Percentiles rank a stretch among this genome's conserved stretches.
These are phyloP conservation scores for Drosophila oshimai DNA, from an alignment of 1,140 invertebrate genomes.

Conservation along the genomic window DNA sequence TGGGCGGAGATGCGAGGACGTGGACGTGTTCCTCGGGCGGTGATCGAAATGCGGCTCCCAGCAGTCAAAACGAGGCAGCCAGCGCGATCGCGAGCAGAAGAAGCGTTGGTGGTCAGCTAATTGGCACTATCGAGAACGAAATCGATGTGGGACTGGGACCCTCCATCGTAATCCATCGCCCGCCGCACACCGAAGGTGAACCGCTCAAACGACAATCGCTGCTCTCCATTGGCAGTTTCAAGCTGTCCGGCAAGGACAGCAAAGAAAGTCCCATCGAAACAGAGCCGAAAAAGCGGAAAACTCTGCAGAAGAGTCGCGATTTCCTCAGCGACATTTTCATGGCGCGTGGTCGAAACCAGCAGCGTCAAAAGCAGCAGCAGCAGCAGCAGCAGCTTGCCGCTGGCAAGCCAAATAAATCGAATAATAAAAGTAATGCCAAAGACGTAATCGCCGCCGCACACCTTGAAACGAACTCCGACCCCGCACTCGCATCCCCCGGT, in stretches of 20 bases:
- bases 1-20: constrained; percentile 44
- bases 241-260: neutral
- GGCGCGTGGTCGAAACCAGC: constrained; percentile 82
- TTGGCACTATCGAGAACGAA: constrained; percentile 46
- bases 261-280: neutral
- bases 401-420: constrained; percentile 34
- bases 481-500: constrained; percentile 72
- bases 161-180: constrained; percentile 23
- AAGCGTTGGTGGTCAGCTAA: constrained; percentile 47
- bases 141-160: constrained; percentile 62
- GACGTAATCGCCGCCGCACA: constrained; percentile 71
- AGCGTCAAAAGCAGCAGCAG: constrained; percentile 54
- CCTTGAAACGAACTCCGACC: constrained; percentile 82
- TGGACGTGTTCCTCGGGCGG: constrained; percentile 39
- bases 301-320: constrained; percentile 72
- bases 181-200: constrained; percentile 24
- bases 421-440: constrained; percentile 41
- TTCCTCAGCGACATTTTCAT: constrained; percentile 79
- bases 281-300: constrained; percentile 52
- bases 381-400: constrained; percentile 21
- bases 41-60: constrained; percentile 62
- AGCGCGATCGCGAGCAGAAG: constrained; percentile 52
- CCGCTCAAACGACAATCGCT: constrained; percentile 59
- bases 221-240: constrained; percentile 46
- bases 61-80: constrained; percentile 77